Evolutionary conservation across 2,888 invertebrate species (phyloP).

Genomic region (Synanthedon tipuliformis): DNA sequence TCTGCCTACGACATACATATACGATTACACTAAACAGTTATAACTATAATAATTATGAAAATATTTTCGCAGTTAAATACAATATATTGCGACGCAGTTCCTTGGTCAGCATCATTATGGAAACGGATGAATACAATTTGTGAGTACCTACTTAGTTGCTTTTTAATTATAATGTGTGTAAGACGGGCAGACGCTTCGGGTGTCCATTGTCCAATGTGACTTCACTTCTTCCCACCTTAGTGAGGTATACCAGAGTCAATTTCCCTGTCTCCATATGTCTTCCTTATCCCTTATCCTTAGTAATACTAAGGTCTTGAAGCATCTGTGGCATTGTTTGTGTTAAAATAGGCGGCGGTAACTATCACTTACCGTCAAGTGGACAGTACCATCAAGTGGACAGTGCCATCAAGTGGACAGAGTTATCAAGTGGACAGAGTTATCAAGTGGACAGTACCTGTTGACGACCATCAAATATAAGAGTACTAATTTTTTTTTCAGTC

Average conservation of each 20-base stretch:
- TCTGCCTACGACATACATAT: too few relatives aligned
- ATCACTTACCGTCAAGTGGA: too few relatives aligned
- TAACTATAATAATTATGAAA: not conserved
- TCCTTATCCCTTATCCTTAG: too few relatives aligned
- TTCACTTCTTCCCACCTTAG: not conserved
- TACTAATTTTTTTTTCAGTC: constrained; percentile 17
- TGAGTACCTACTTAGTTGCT: not conserved
- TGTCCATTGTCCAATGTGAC: constrained; percentile 18
- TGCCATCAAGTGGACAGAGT: too few relatives aligned
- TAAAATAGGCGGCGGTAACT: not conserved
- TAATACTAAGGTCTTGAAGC: not conserved
- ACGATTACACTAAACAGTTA: too few relatives aligned
- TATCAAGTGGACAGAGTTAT: too few relatives aligned
- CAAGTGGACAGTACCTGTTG: too few relatives aligned
- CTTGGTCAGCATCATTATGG: constrained; percentile 22
- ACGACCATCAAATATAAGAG: too few relatives aligned
- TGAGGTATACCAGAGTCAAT: too few relatives aligned
- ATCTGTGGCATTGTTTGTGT: not conserved
- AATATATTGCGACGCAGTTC: constrained; percentile 39
- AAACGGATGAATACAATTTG: constrained; percentile 3
- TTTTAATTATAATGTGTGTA: not conserved
- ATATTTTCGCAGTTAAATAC: constrained; percentile 32
- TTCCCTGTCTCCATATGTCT: too few relatives aligned
- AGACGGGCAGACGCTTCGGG: constrained; percentile 5
- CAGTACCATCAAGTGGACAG: too few relatives aligned